Percentiles rank a stretch among this genome's conserved stretches.
Evolutionary conservation across 1,140 invertebrate genomes (phyloP).

Genomic region (Drosophila paulistorum): DNA sequence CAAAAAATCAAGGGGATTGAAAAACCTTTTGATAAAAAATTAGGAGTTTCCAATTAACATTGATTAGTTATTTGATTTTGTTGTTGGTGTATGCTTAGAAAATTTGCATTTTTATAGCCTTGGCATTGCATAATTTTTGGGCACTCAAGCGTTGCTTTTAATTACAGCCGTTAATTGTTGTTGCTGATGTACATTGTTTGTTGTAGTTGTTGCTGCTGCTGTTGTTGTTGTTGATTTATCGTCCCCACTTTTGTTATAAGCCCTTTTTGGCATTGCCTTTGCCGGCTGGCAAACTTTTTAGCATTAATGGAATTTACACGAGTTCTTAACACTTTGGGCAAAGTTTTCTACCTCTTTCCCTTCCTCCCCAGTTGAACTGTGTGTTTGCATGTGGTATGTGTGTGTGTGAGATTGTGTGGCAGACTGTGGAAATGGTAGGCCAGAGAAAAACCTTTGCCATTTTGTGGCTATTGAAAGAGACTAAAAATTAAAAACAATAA

Average conservation of each 20-base stretch:
- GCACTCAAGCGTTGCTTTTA: conserved; percentile 47
- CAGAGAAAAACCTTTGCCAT: conserved; percentile 38
- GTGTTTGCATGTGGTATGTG: neutral
- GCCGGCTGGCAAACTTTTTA: conserved; percentile 45
- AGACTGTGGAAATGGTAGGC: conserved; percentile 26
- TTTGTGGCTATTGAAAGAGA: conserved; percentile 53
- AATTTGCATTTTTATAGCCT: conserved; percentile 72
- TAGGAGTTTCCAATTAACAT: conserved; percentile 68
- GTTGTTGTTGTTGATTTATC: conserved; percentile 10
- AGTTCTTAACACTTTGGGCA: conserved; percentile 71
- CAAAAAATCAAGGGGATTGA: neutral
- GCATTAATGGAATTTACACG: conserved; percentile 77
- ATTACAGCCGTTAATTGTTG: conserved; percentile 43
- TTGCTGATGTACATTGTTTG: neutral
- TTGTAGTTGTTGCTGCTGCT: neutral
- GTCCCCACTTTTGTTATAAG: conserved; percentile 6
- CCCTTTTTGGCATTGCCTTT: conserved; percentile 26
- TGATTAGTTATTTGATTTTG: conserved; percentile 56
- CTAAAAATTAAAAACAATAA: conserved; percentile 79
- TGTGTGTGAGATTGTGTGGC: neutral
- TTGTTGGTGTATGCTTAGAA: conserved; percentile 15
- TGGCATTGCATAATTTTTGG: conserved; percentile 67
- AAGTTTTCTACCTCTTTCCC: conserved; percentile 37
- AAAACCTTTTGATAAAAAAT: conserved; percentile 23
- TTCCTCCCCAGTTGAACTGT: too few relatives aligned